A percentile compares a stretch with the other conserved stretches of the same genome.
These are phyloP conservation scores for Alethe diademata DNA, from an alignment of 2,113 vertebrate genomes.

Conservation along the genomic window DNA sequence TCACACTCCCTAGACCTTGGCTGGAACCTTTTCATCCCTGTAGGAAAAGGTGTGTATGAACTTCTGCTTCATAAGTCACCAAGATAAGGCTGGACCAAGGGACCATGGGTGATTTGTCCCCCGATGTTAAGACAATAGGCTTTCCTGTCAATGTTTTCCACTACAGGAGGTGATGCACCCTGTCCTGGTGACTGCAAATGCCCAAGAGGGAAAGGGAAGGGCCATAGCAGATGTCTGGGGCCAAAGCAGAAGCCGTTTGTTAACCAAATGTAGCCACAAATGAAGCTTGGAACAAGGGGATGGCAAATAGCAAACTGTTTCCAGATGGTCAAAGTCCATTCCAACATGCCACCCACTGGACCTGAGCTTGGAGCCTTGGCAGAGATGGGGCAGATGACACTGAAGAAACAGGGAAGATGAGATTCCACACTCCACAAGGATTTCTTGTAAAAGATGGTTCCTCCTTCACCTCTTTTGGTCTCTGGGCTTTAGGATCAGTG, in stretches of 20 bases:
- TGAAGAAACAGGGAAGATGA: neutral
- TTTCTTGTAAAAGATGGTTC: neutral
- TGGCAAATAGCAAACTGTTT: neutral
- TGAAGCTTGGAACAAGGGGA: neutral
- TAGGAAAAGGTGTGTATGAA: neutral
- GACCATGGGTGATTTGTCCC: neutral
- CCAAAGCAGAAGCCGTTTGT: neutral
- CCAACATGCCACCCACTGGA: neutral
- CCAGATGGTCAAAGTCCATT: neutral
- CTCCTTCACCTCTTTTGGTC: neutral
- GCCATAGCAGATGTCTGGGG: neutral
- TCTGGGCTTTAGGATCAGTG: neutral
- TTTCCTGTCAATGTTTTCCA: constrained; percentile 19
- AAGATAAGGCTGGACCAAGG: neutral
- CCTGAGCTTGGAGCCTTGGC: neutral
- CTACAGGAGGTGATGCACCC: neutral
- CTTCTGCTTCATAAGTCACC: neutral
- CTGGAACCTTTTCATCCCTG: neutral
- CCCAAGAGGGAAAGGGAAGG: neutral
- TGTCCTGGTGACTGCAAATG: constrained; percentile 1
- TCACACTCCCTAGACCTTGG: neutral
- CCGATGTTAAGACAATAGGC: neutral
- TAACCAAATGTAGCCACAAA: neutral
- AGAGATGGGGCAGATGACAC: neutral
- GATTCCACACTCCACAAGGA: neutral